A percentile compares a stretch with the other conserved stretches of the same genome.
Conservation (phyloP, 1,140 invertebrate genomes). For the Drosophila kohkoa region DNA sequence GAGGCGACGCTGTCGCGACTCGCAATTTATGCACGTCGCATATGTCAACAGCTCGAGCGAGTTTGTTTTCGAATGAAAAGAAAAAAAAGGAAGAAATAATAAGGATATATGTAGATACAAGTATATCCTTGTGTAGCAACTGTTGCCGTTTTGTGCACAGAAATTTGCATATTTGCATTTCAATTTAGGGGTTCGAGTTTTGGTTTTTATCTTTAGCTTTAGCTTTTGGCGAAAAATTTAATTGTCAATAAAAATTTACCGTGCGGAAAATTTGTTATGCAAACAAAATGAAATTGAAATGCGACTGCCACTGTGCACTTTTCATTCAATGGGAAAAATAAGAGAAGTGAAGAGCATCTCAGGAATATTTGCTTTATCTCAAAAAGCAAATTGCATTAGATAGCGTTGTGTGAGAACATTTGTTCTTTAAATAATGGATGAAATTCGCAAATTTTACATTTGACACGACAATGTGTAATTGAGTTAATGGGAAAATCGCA, state of each 20-base stretch:
- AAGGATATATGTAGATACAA: slow-evolving; percentile 24
- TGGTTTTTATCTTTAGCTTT: slow-evolving; percentile 29
- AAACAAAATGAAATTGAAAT: slow-evolving; percentile 81
- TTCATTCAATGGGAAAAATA: slow-evolving; percentile 28
- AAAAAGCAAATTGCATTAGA: slow-evolving; percentile 27
- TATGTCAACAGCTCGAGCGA: slow-evolving; percentile 72
- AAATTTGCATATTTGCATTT: slow-evolving; percentile 83
- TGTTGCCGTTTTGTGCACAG: slow-evolving; percentile 34
- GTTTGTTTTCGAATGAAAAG: slow-evolving; percentile 23
- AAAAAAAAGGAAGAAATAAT: slow-evolving; percentile 30
- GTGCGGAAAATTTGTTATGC: slow-evolving; percentile 84
- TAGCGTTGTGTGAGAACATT: slow-evolving; percentile 36
- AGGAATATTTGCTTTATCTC: slow-evolving; percentile 41
- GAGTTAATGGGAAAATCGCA: slow-evolving; percentile 50
- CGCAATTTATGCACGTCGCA: slow-evolving; percentile 77
- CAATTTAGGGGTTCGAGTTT: slow-evolving; percentile 57
- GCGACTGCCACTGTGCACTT: slow-evolving; percentile 27
- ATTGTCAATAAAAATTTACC: slow-evolving; percentile 84
- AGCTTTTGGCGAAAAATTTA: slow-evolving; percentile 67
- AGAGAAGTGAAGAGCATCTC: not conserved
- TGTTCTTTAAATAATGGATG: slow-evolving; percentile 51
- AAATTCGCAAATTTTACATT: slow-evolving; percentile 24
- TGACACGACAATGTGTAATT: slow-evolving; percentile 46
- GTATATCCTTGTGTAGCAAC: slow-evolving; percentile 41
- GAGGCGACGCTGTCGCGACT: slow-evolving; percentile 57